Conservation (phyloP, 1,140 invertebrate species). For the Ceratitis capitata region DNA sequence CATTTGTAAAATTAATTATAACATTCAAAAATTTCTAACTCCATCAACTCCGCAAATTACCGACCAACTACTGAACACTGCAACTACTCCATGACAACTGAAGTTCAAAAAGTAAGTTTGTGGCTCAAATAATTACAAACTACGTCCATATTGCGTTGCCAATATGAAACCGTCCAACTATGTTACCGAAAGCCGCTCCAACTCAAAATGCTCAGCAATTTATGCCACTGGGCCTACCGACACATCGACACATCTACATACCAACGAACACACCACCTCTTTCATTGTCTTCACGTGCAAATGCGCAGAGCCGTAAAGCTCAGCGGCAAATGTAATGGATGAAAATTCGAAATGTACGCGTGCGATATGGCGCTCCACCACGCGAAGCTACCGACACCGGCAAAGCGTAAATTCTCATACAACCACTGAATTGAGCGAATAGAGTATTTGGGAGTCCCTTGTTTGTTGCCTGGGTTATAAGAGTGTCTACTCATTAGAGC, state of each 20-base stretch:
- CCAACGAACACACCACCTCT: background rate
- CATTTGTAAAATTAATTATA: background rate
- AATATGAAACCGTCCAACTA: background rate
- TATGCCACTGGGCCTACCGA: background rate
- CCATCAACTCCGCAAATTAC: background rate
- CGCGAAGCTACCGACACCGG: background rate
- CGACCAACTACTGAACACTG: background rate
- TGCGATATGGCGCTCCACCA: background rate
- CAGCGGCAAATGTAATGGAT: background rate
- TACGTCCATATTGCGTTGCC: background rate
- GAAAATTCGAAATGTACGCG: background rate
- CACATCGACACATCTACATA: too few relatives aligned
- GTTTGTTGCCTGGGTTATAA: background rate
- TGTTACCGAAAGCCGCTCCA: background rate
- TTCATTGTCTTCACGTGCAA: background rate
- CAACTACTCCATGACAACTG: background rate
- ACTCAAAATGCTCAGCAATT: background rate
- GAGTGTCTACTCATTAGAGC: background rate
- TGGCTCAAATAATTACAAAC: background rate
- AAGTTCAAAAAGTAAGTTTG: constrained; percentile 1
- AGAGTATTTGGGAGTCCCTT: background rate
- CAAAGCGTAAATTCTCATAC: background rate
- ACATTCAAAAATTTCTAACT: background rate
- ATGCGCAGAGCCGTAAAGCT: background rate
- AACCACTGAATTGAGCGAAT: background rate